phyloP scores from a whole-genome alignment of 1,140 invertebrate genomes.

The Amphibalanus amphitrite region DNA sequence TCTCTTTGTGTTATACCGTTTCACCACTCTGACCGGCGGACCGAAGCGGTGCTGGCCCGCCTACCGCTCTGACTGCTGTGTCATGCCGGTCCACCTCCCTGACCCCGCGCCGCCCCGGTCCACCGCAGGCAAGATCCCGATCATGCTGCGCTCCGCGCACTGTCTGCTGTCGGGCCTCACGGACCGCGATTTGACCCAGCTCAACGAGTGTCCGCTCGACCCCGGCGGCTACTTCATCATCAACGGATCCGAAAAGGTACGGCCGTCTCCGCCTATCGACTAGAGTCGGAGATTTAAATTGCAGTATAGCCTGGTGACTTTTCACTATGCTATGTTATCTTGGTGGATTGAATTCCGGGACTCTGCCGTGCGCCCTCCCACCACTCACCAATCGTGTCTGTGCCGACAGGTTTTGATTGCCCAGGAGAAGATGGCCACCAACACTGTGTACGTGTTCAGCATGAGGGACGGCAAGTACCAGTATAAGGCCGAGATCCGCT shows the following conservation, averaged over 20 bases:
- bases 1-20: too few relatives aligned
- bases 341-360: too few relatives aligned
- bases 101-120: not conserved
- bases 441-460: slow-evolving; percentile 97
- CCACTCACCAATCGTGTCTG: too few relatives aligned
- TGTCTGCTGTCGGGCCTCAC: slow-evolving; percentile 81
- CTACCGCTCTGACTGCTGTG: too few relatives aligned
- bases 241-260: slow-evolving; percentile 85
- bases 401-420: slow-evolving; percentile 61
- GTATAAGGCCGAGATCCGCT: slow-evolving; percentile 91
- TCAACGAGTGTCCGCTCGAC: slow-evolving; percentile 97
- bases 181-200: slow-evolving; percentile 94
- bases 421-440: slow-evolving; percentile 99
- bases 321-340: too few relatives aligned
- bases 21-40: too few relatives aligned
- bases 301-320: too few relatives aligned
- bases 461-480: slow-evolving; percentile 98
- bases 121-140: slow-evolving; percentile 69
- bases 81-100: not conserved
- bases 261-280: too few relatives aligned
- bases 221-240: slow-evolving; percentile 95
- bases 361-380: too few relatives aligned
- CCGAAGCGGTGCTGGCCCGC: too few relatives aligned
- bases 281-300: too few relatives aligned
- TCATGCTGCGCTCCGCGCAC: slow-evolving; percentile 95